These are phyloP conservation scores for Hyphantria cunea DNA, from an alignment of 1,140 invertebrate genomes.

Conservation along the genomic window DNA sequence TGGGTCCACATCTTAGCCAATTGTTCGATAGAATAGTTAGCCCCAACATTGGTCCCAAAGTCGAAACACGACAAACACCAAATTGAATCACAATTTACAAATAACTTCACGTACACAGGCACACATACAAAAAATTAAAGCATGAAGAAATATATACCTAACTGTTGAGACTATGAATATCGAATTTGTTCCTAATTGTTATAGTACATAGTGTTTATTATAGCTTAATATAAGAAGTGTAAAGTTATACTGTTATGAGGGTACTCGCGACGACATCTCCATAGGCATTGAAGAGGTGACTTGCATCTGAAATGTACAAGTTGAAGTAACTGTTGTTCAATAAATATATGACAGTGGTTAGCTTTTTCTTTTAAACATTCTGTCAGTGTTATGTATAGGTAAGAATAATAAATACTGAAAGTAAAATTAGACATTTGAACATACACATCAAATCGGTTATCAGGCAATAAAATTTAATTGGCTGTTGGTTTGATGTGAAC, in stretches of 20 bases:
- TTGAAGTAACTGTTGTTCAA: no score
- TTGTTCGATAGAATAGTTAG: no score
- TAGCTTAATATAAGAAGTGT: constrained; percentile 54
- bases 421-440: no score
- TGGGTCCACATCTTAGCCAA: no score
- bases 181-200: constrained; percentile 74
- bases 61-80: constrained; percentile 20
- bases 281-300: constrained; percentile 50
- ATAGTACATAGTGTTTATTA: constrained; percentile 62
- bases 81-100: constrained; percentile 30
- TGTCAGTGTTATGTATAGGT: no score
- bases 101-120: constrained; percentile 34
- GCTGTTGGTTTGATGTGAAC: no score
- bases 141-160: constrained; percentile 65
- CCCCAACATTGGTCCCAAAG: not conserved
- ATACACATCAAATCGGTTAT: no score
- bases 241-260: constrained; percentile 70
- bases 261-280: constrained; percentile 61
- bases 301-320: constrained; percentile 52
- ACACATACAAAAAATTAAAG: constrained; percentile 72
- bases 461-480: no score
- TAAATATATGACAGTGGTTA: no score
- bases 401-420: no score
- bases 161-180: constrained; percentile 67
- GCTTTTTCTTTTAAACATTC: no score